Base-by-base conservation (phyloP, 2,113 vertebrate species). In the Todiramphus saurophagus region DNA sequence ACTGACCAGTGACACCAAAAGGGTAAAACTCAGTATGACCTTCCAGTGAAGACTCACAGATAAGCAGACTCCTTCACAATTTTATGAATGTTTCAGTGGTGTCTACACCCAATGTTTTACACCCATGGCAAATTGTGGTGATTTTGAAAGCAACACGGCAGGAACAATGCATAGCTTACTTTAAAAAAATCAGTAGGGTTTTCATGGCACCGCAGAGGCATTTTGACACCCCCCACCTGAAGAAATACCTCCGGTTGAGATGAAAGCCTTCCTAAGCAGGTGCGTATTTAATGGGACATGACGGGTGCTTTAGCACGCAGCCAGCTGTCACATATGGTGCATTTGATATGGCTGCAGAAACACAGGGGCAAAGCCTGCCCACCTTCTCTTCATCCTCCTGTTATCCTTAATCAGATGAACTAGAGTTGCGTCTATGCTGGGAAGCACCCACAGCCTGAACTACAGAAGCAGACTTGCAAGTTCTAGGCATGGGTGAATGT, bases 341-440 rank as follows among this genome's bases (percentile, higher is more conserved):
- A 8, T 25, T 78, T 30, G 74, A 81, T 25, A 33, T 13, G 78
- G 44, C 53, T 25, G 28, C 50, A 90, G 75, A 70, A 63, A 60
- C 16, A 18, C 0, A 1, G 39, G 35, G 44, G 46, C 1, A 4
- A 31, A 83, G 62, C 72, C 66, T 67, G 8, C 8, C 28, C 30
- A 25, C 50, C 50, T 25, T 78, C n/a, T 15, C 7, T 33, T 53
- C 43, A 21, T 8, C 59, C 13, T 28, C 20, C 31, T 44, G 23
- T 11, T 44, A 55, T 39, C 73, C 59, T 55, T 35, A 56, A 31
- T 37, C 39, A 51, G 44, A 19, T 24, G 18, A 83, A n/a, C 4
- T 2, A 4, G 50, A 66, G 24, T 2, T 69, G 68, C 64, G 39
- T 30, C 56, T 84, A 1, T 46, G 37, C n/a, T 62, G 55, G 15